Evolutionary conservation across 2,888 invertebrate genomes (phyloP).

Genomic region (Sisyra nigra): DNA sequence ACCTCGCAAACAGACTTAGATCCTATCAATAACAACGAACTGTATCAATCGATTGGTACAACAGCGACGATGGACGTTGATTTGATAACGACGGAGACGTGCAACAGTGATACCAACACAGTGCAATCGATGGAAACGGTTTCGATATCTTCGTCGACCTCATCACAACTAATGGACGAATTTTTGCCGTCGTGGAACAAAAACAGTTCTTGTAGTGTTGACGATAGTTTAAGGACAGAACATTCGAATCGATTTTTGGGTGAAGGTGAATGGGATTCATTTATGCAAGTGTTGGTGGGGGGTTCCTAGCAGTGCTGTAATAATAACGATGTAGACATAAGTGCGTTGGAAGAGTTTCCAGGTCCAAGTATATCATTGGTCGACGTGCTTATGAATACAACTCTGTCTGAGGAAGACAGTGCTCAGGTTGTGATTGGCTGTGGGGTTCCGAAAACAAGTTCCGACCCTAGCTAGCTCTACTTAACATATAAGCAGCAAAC

Average conservation of each 20-base stretch:
- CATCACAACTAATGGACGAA: conserved; percentile 7
- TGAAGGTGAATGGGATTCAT: conserved; percentile 38
- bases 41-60: conserved; percentile 45
- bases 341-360: conserved; percentile 3
- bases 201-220: conserved; percentile 8
- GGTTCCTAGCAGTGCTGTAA: conserved; percentile 36
- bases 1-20: conserved; percentile 76
- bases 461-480: conserved; percentile 1
- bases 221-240: conserved; percentile 9
- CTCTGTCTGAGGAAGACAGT: conserved; percentile 6
- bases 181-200: conserved; percentile 8
- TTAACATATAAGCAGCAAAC: not conserved
- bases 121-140: conserved; percentile 18
- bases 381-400: conserved; percentile 3
- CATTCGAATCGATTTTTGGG: conserved; percentile 6
- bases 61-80: conserved; percentile 41
- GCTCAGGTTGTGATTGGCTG: conserved; percentile 10
- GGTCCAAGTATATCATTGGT: conserved; percentile 3
- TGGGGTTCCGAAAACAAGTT: not conserved
- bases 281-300: conserved; percentile 55
- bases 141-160: not conserved
- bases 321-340: conserved; percentile 3
- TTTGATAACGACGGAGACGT: conserved; percentile 21
- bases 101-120: conserved; percentile 14
- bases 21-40: conserved; percentile 64